Evolutionary conservation across 2,113 vertebrate genomes (phyloP), one percentile per base, ranked within the genome.

Genomic region (Saccopteryx leptura): DNA sequence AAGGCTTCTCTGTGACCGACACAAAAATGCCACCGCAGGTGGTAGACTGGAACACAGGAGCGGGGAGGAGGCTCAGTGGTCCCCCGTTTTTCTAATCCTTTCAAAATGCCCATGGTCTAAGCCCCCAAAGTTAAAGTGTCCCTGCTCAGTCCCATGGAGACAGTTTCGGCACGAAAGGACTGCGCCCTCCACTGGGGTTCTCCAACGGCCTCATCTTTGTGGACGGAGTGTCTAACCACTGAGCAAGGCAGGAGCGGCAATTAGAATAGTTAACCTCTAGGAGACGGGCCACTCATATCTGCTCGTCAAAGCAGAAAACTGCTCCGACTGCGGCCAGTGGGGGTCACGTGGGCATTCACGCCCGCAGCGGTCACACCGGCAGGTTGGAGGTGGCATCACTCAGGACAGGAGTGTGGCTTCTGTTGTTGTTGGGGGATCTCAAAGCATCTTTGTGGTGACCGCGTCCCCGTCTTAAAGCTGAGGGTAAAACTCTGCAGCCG

Each of bases 21-120:
- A 97, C 96, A 97, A 98, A 97, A 97, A 95, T 94, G 61, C 94
- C 96, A 0, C 97, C 95, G 96, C 98, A 97, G 96, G 96, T 97
- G 97, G 95, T 95, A 50, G 96, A 82, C 97, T 94, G 33, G 48
- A 95, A 95, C 96, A 63, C 94, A 66, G 89, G 81, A 94, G 91
- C 88, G 90, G 87, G 96, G 94, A 96, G 97, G 96, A 84, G 93
- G 95, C n/a, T 91, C 96, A 74, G 86, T 96, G 87, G 95, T 91
- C 93, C 91, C 86, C 93, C 97, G 94, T 97, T 96, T 98, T 97
- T 97, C 93, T 96, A 81, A 95, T 95, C 95, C 97, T 98, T 97
- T 98, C 95, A 98, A 93, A 94, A 94, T 56, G 52, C 75, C 93
- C 95, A 96, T 97, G 96, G 97, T 98, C 87, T 96, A 85, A 90